phyloP scores from a whole-genome alignment of 2,888 invertebrate genomes.

The Andrena bicolor region DNA sequence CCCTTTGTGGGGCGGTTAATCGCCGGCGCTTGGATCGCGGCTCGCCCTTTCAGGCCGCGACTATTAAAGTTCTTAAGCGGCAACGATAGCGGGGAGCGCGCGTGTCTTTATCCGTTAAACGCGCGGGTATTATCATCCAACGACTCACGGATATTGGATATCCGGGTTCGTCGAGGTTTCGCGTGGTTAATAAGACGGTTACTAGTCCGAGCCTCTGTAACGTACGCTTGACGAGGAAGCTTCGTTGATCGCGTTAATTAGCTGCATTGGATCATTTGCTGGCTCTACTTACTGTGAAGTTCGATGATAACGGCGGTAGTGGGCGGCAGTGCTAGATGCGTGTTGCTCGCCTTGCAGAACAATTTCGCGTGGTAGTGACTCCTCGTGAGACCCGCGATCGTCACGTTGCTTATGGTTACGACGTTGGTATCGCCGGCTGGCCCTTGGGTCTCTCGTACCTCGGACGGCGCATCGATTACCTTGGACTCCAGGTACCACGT shows the following conservation, averaged over 20 bases:
- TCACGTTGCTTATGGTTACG: slow-evolving; percentile 92
- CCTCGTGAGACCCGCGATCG: slow-evolving; percentile 92
- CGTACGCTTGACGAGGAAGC: too few species aligned
- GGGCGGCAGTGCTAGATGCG: slow-evolving; percentile 92
- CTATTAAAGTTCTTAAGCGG: not conserved
- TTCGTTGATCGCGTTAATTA: not conserved
- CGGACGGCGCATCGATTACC: slow-evolving; percentile 93
- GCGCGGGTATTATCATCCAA: not conserved
- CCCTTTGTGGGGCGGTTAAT: slow-evolving; percentile 30
- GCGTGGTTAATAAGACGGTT: too few species aligned
- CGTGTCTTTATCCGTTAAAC: not conserved
- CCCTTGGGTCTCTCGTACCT: slow-evolving; percentile 86
- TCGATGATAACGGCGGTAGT: slow-evolving; percentile 93
- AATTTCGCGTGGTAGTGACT: slow-evolving; percentile 94
- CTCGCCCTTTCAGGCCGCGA: not conserved
- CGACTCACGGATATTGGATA: not conserved
- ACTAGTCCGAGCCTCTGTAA: too few species aligned
- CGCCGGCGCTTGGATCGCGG: not conserved
- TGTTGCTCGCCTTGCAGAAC: slow-evolving; percentile 95
- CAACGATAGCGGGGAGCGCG: not conserved
- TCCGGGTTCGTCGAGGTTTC: not conserved
- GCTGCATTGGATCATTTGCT: not conserved
- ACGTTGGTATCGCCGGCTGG: slow-evolving; percentile 86
- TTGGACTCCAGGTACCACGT: slow-evolving; percentile 94
- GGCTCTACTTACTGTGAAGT: slow-evolving; percentile 91